Conservation (phyloP, 2,113 vertebrate species). For the Phyllostomus discolor region DNA sequence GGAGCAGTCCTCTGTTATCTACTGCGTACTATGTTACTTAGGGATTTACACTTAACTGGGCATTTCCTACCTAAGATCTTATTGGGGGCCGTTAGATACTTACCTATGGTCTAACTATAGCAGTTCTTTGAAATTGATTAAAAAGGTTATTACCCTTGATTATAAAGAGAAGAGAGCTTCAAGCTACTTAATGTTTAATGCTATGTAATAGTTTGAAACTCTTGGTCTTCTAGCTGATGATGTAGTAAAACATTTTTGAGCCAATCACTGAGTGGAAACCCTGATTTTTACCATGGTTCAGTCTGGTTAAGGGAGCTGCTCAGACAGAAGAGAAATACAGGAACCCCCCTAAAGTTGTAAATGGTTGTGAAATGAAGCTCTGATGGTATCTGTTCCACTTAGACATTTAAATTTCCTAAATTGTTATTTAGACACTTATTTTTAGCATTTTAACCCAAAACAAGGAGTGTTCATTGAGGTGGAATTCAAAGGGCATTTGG, state of each 20-base stretch:
- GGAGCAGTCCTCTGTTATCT: not conserved
- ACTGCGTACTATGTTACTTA: not conserved
- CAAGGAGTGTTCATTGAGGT: not conserved
- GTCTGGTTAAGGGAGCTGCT: not conserved
- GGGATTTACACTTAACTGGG: not conserved
- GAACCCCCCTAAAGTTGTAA: not conserved
- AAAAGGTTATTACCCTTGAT: not conserved
- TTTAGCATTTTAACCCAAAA: not conserved
- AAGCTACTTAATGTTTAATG: constrained; percentile 14
- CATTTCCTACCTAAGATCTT: not conserved
- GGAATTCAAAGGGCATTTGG: not conserved
- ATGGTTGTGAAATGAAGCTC: not conserved
- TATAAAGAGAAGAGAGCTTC: not conserved
- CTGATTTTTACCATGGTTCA: not conserved
- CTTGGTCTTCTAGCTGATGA: not conserved
- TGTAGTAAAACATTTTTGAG: not conserved
- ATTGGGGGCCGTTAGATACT: not conserved
- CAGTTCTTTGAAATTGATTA: not conserved
- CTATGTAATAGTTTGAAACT: not conserved
- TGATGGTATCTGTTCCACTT: not conserved
- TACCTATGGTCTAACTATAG: not conserved
- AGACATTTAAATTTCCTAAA: not conserved
- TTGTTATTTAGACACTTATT: not conserved
- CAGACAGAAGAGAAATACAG: not conserved
- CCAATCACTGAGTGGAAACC: not conserved